Conservation (phyloP, 2,113 vertebrate species). For the Microcebus murinus region DNA sequence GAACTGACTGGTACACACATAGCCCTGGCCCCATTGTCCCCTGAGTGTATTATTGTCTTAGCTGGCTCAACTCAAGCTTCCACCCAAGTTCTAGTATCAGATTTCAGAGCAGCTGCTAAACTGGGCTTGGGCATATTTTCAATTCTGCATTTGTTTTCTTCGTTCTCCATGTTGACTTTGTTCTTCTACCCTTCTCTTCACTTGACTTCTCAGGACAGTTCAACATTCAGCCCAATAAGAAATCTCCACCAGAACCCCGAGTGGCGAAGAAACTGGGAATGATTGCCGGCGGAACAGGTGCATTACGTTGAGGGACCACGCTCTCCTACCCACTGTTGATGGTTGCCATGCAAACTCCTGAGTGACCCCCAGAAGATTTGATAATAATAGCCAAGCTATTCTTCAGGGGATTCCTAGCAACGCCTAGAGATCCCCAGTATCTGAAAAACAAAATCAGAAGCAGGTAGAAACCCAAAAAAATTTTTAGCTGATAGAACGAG, state of each 20-base stretch:
- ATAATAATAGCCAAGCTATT: background rate
- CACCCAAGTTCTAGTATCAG: background rate
- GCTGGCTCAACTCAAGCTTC: background rate
- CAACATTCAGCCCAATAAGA: constrained; percentile 85
- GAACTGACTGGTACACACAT: background rate
- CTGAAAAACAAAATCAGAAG: constrained; percentile 1
- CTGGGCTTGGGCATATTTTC: background rate
- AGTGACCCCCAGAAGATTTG: background rate
- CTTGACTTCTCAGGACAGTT: constrained; percentile 82
- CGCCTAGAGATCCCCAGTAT: background rate
- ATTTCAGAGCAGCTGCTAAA: constrained; percentile 40
- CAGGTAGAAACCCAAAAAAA: background rate
- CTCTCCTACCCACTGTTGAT: background rate
- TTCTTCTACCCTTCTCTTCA: background rate
- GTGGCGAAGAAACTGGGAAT: constrained; percentile 82
- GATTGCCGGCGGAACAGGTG: constrained; percentile 89
- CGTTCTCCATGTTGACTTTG: background rate
- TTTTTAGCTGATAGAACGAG: background rate
- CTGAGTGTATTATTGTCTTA: background rate
- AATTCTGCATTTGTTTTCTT: constrained; percentile 28
- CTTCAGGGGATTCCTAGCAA: background rate
- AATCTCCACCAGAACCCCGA: constrained; percentile 80
- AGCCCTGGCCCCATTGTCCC: background rate
- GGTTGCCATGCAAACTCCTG: background rate
- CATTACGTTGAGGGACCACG: background rate